Conservation (phyloP, 2,888 invertebrate genomes). For the Imbricaverruca yamaguchii region DNA sequence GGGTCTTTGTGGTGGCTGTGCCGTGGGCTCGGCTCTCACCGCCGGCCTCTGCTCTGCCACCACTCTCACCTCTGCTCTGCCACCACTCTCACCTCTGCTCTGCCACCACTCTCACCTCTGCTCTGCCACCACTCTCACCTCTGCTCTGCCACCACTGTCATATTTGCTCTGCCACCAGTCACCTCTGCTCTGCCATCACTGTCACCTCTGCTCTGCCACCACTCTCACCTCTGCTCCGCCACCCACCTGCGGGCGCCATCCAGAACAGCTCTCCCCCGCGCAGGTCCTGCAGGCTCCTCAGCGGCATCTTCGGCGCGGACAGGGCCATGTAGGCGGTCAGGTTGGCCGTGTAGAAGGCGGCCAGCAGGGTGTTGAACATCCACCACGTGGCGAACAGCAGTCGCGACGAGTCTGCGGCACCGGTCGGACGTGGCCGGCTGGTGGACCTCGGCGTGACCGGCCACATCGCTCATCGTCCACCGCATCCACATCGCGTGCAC, state of each 20-base stretch:
- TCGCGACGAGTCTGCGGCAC: constrained; percentile 62
- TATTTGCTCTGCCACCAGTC: too few relatives aligned
- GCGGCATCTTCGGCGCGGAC: constrained; percentile 65
- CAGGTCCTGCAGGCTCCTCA: constrained; percentile 58
- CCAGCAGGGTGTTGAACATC: constrained; percentile 78
- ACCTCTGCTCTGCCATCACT: too few relatives aligned
- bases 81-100: not conserved
- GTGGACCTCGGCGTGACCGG: not conserved
- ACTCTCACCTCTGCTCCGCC: too few relatives aligned
- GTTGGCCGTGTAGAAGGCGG: constrained; percentile 85
- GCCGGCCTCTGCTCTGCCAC: too few relatives aligned
- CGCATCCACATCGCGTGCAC: not conserved
- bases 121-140: too few relatives aligned
- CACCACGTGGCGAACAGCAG: constrained; percentile 84
- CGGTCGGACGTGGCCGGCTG: too few relatives aligned
- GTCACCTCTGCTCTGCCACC: too few relatives aligned
- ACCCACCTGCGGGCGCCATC: not conserved
- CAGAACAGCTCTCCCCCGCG: not conserved
- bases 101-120: too few relatives aligned
- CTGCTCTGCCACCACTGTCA: too few relatives aligned
- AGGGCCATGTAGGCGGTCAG: constrained; percentile 79
- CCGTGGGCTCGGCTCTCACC: too few relatives aligned
- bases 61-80: too few relatives aligned
- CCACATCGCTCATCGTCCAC: not conserved
- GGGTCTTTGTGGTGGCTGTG: too few relatives aligned